These are phyloP conservation scores for Nycticebus coucang DNA, from an alignment of 2,113 vertebrate genomes.

Conservation along the genomic window DNA sequence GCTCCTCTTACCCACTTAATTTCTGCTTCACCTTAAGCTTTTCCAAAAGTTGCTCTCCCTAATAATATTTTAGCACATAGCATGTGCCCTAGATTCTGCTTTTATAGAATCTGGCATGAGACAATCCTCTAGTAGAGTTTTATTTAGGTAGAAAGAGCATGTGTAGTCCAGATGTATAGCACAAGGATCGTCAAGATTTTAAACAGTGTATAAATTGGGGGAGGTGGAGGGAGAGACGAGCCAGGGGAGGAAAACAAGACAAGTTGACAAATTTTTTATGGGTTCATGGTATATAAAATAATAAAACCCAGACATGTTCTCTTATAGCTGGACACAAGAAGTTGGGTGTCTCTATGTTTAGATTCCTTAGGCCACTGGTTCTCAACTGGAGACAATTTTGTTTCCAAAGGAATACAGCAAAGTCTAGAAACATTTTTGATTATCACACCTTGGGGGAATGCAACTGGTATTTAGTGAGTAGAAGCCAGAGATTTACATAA, in stretches of 20 bases:
- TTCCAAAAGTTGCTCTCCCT: background rate
- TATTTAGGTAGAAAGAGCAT: background rate
- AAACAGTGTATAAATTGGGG: background rate
- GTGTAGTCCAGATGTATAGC: background rate
- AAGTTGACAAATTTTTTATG: background rate
- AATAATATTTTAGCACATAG: background rate
- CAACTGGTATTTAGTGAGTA: background rate
- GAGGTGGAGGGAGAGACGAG: background rate
- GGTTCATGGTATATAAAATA: background rate
- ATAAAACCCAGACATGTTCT: background rate
- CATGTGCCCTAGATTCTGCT: constrained; percentile 9
- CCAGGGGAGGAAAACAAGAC: background rate
- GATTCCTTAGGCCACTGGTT: background rate
- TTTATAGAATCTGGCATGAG: background rate
- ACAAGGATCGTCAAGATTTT: background rate
- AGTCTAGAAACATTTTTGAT: background rate
- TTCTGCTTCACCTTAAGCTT: constrained; percentile 32
- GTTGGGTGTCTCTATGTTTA: background rate
- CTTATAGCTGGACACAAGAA: background rate
- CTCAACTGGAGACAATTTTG: background rate
- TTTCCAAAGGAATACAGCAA: background rate
- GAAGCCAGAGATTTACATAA: background rate
- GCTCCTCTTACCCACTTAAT: background rate
- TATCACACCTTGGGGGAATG: background rate
- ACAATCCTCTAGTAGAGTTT: background rate